Conservation (phyloP, 1,140 invertebrate species). For the Argopecten irradians region DNA sequence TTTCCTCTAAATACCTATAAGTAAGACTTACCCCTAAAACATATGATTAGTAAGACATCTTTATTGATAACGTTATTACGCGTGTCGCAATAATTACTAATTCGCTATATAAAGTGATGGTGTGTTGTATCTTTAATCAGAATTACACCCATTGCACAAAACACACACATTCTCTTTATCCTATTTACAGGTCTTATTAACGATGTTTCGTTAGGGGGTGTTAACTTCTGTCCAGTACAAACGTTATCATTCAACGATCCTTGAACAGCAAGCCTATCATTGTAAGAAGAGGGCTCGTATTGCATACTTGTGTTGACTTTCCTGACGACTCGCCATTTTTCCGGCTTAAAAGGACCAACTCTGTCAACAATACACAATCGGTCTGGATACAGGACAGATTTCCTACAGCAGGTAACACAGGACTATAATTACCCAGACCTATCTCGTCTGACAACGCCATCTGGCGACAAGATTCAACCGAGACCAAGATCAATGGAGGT, state of each 20-base stretch:
- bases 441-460: conserved; percentile 20
- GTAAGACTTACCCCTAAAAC: no score
- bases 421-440: neutral
- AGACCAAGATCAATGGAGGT: neutral
- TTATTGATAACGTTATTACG: no score
- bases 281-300: neutral
- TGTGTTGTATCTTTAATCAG: neutral
- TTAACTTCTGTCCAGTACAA: neutral
- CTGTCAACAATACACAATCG: conserved; percentile 9
- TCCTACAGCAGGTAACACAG: conserved; percentile 6
- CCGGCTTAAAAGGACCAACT: neutral
- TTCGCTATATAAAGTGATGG: neutral
- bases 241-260: neutral
- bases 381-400: conserved; percentile 3
- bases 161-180: conserved; percentile 7
- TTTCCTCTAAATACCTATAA: no score
- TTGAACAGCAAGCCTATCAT: neutral
- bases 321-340: conserved; percentile 1
- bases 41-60: no score
- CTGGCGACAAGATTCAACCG: neutral
- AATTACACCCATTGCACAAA: neutral
- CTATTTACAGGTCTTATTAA: neutral
- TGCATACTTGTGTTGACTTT: conserved; percentile 1
- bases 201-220: neutral
- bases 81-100: neutral